phyloP scores from a whole-genome alignment of 2,797 vertebrate species.

The Netta rufina region DNA sequence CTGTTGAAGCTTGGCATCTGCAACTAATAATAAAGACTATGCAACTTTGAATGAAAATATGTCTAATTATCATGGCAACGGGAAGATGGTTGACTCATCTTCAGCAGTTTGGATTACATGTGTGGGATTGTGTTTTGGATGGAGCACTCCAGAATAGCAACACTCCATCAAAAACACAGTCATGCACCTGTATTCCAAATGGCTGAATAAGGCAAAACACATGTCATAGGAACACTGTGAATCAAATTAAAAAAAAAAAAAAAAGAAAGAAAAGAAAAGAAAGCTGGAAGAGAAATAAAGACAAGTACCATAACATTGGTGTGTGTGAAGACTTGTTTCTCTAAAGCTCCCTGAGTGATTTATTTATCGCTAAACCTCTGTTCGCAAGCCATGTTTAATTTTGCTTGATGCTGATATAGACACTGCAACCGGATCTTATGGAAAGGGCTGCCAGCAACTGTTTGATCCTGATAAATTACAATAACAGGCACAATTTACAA shows the following conservation, averaged over 20 bases:
- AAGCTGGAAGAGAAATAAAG: conserved; percentile 75
- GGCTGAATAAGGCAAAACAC: conserved; percentile 83
- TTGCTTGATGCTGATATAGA: conserved; percentile 69
- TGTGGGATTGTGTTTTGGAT: conserved; percentile 82
- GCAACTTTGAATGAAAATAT: conserved; percentile 38
- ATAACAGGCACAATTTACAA: conserved; percentile 65
- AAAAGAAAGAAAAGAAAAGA: conserved; percentile 37
- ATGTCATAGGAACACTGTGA: conserved; percentile 76
- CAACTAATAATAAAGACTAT: conserved; percentile 59
- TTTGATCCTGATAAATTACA: conserved; percentile 73
- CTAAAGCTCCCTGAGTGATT: conserved; percentile 73
- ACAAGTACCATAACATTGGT: conserved; percentile 61
- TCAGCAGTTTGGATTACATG: conserved; percentile 78
- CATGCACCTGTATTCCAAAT: conserved; percentile 85
- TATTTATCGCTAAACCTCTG: conserved; percentile 76
- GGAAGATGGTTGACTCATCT: conserved; percentile 75
- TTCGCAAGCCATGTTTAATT: conserved; percentile 76
- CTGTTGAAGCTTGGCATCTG: conserved; percentile 37
- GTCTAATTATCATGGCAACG: conserved; percentile 65
- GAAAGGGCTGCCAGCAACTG: conserved; percentile 65
- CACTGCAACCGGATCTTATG: conserved; percentile 51
- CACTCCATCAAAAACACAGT: conserved; percentile 84
- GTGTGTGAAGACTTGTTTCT: conserved; percentile 71
- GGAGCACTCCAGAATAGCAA: conserved; percentile 82
- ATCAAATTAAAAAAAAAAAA: conserved; percentile 67